Evolutionary conservation across 2,797 vertebrate genomes (phyloP).

Genomic region (Prionace glauca): DNA sequence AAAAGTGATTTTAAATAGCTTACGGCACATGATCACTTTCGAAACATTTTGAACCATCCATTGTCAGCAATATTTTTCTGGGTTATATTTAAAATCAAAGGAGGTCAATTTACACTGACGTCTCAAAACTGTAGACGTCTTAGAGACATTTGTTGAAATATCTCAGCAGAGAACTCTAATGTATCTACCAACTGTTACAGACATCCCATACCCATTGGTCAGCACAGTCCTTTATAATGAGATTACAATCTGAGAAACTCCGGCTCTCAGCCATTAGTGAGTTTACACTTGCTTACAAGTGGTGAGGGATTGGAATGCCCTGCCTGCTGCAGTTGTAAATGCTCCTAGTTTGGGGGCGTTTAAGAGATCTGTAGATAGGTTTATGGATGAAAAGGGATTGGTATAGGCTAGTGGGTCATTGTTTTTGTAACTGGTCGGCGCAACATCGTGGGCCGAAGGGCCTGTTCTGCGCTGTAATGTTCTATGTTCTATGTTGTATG

Average conservation of each 20-base stretch:
- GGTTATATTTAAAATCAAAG: not conserved
- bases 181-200: not conserved
- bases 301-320: no score
- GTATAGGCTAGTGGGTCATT: no score
- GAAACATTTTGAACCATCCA: not conserved
- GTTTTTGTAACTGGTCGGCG: no score
- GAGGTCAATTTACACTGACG: not conserved
- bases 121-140: not conserved
- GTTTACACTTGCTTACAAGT: not conserved
- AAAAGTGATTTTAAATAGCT: conserved; percentile 12
- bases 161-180: not conserved
- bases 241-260: not conserved
- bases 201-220: not conserved
- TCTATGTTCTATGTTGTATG: no score
- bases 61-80: not conserved
- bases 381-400: no score
- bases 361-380: no score
- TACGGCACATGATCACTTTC: not conserved
- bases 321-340: no score
- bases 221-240: not conserved
- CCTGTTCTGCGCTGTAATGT: no score
- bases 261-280: no score
- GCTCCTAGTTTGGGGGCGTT: no score
- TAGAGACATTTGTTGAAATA: not conserved
- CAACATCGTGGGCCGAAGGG: no score